Evolutionary conservation across 2,888 invertebrate species (phyloP).

Genomic region (Myathropa florea): DNA sequence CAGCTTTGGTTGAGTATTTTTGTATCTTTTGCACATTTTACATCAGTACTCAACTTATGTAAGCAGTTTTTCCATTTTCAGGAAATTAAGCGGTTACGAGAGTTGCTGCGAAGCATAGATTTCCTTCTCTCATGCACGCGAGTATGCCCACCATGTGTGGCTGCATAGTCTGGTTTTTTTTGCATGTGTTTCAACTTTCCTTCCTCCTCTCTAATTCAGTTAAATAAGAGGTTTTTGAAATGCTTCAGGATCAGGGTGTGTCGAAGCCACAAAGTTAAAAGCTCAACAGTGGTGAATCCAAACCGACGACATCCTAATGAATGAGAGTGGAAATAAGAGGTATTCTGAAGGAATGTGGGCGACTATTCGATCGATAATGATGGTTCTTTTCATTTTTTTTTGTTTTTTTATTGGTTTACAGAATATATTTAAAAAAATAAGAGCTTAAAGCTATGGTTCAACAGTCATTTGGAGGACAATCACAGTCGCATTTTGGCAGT

Average conservation of each 20-base stretch:
- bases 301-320: too few relatives aligned
- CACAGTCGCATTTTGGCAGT: constrained; percentile 6
- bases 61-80: constrained; percentile 70
- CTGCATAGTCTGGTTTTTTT: not conserved
- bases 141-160: not conserved
- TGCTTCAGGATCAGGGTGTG: not conserved
- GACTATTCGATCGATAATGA: not conserved
- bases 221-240: not conserved
- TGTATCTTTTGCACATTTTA: constrained; percentile 34
- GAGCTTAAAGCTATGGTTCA: constrained; percentile 35
- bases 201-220: not conserved
- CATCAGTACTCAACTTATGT: constrained; percentile 34
- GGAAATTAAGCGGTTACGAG: constrained; percentile 67
- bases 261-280: constrained; percentile 51
- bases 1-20: constrained; percentile 28
- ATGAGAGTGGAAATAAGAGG: constrained; percentile 7
- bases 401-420: not conserved
- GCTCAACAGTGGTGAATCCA: not conserved
- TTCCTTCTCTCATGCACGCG: not conserved
- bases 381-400: too few relatives aligned
- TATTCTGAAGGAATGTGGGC: not conserved
- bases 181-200: not conserved
- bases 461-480: constrained; percentile 29
- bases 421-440: not conserved
- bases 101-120: constrained; percentile 23